Conservation (phyloP, 2,888 invertebrate genomes). For the Pheosia tremula region DNA sequence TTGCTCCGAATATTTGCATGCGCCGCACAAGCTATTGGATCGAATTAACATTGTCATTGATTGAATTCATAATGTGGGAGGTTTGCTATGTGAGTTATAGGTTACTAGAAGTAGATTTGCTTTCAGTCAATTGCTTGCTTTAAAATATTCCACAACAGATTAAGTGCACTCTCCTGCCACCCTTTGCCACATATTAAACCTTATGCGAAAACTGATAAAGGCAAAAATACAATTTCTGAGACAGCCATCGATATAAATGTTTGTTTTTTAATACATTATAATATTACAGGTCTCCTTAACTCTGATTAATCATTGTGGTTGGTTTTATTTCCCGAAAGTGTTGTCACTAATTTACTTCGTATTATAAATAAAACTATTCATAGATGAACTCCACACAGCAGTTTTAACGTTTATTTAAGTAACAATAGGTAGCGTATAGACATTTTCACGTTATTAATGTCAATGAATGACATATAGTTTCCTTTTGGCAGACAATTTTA, state of each 20-base stretch:
- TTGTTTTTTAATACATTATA: too few relatives aligned
- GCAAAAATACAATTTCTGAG: too few relatives aligned
- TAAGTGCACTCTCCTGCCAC: too few relatives aligned
- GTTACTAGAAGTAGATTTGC: slow-evolving; percentile 11
- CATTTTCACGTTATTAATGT: background rate
- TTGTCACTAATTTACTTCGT: background rate
- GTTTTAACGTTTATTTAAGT: background rate
- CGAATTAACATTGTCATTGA: slow-evolving; percentile 41
- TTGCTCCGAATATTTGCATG: slow-evolving; percentile 46
- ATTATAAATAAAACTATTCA: background rate
- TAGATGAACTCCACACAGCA: too few relatives aligned
- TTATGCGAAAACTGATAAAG: too few relatives aligned
- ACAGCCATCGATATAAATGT: too few relatives aligned
- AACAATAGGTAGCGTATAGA: background rate
- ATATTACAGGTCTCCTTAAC: background rate
- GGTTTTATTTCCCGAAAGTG: background rate
- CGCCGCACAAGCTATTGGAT: slow-evolving; percentile 35
- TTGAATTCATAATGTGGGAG: slow-evolving; percentile 38
- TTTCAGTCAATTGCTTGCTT: background rate
- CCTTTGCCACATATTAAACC: too few relatives aligned
- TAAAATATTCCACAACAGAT: too few relatives aligned
- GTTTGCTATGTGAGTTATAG: slow-evolving; percentile 35
- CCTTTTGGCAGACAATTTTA: background rate
- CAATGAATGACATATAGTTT: background rate
- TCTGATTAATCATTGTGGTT: background rate